Conservation (phyloP, 2,797 vertebrate genomes). For the Rallus crepitans region DNA sequence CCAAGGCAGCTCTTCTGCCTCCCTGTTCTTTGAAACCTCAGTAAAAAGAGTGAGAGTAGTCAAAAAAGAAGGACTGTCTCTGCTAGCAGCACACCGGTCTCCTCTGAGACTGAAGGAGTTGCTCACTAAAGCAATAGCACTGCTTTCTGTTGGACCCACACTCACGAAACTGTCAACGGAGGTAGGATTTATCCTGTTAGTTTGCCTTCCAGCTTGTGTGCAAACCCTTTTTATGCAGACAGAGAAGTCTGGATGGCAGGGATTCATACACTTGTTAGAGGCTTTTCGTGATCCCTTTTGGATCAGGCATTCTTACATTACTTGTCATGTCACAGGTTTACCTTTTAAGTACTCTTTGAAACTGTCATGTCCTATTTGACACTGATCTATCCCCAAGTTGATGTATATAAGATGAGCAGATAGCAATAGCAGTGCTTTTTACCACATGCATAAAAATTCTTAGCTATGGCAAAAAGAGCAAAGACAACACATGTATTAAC, state of each 20-base stretch:
- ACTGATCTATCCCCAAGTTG: neutral
- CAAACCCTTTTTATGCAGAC: neutral
- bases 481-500: neutral
- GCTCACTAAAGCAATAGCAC: neutral
- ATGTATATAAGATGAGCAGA: neutral
- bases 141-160: neutral
- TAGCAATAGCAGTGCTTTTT: neutral
- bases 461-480: neutral
- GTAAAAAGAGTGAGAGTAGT: neutral
- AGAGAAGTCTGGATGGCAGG: neutral
- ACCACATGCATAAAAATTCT: neutral
- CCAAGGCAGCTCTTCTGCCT: neutral
- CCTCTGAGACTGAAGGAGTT: neutral
- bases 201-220: neutral
- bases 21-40: neutral
- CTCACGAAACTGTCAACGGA: neutral
- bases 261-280: neutral
- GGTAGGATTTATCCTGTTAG: neutral
- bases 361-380: neutral
- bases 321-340: slow-evolving; percentile 3
- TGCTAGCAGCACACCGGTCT: neutral
- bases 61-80: neutral
- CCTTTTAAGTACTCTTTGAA: neutral
- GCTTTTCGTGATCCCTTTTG: neutral
- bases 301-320: neutral